phyloP scores from a whole-genome alignment of 2,888 invertebrate species.

The Spodoptera picta region DNA sequence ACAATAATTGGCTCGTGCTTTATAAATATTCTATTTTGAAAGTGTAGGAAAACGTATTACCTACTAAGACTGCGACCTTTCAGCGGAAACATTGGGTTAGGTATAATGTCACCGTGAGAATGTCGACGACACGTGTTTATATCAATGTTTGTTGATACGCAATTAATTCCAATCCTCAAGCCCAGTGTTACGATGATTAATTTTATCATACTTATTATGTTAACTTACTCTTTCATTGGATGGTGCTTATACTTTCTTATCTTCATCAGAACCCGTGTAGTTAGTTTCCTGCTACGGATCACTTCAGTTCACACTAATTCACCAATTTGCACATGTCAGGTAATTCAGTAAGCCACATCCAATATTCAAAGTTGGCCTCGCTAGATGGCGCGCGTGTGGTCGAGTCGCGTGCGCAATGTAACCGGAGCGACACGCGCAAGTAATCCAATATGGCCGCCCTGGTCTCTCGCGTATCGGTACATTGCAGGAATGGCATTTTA shows the following conservation, averaged over 20 bases:
- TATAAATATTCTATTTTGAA: conserved; percentile 45
- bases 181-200: neutral
- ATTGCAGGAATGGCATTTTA: conserved; percentile 86
- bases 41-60: conserved; percentile 27
- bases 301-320: conserved; percentile 59
- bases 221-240: conserved; percentile 4
- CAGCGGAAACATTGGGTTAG: conserved; percentile 1
- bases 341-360: conserved; percentile 70
- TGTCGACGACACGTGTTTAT: conserved; percentile 4
- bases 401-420: conserved; percentile 87
- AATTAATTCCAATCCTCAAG: too few species aligned
- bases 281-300: conserved; percentile 27
- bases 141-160: neutral
- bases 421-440: conserved; percentile 87
- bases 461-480: conserved; percentile 83
- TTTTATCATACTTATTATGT: neutral
- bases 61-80: conserved; percentile 25
- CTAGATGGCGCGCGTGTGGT: conserved; percentile 88
- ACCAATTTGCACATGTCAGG: conserved; percentile 56
- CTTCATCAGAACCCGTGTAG: conserved; percentile 31
- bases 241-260: conserved; percentile 10
- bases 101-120: conserved; percentile 12
- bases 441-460: conserved; percentile 86
- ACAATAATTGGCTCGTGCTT: conserved; percentile 59
- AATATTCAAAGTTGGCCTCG: conserved; percentile 67